Percentiles rank a stretch among this genome's conserved stretches.
Conservation (phyloP, 2,888 invertebrate species). For the Gastrophysa polygoni region DNA sequence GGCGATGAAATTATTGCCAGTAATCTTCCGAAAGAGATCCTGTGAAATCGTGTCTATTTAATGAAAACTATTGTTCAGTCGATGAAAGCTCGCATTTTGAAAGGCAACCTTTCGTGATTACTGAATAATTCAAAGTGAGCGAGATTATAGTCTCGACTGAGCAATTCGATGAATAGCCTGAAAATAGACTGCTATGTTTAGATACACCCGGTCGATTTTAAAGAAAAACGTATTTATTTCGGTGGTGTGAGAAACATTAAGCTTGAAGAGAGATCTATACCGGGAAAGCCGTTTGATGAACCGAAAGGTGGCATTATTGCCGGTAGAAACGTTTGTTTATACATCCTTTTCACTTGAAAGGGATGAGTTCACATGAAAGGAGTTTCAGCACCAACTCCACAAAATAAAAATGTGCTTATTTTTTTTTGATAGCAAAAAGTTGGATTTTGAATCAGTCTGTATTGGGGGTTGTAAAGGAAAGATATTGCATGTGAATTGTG, state of each 20-base stretch:
- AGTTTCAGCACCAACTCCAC: too few relatives aligned
- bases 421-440: too few relatives aligned
- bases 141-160: background rate
- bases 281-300: slow-evolving; percentile 14
- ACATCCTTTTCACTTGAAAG: slow-evolving; percentile 1
- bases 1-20: too few relatives aligned
- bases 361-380: too few relatives aligned
- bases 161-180: slow-evolving; percentile 40
- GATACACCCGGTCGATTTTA: slow-evolving; percentile 26
- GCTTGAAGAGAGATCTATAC: slow-evolving; percentile 25
- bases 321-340: background rate
- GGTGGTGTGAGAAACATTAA: slow-evolving; percentile 36
- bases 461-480: too few relatives aligned
- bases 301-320: slow-evolving; percentile 6
- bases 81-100: too few relatives aligned
- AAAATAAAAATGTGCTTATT: too few relatives aligned
- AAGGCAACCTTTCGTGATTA: background rate
- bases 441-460: too few relatives aligned
- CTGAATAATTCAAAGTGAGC: background rate
- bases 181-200: slow-evolving; percentile 38
- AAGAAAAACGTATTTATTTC: slow-evolving; percentile 35
- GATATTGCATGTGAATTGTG: too few relatives aligned
- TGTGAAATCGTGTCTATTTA: too few relatives aligned
- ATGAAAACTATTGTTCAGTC: too few relatives aligned
- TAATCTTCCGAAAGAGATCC: too few relatives aligned